These are phyloP conservation scores for Augochlorella aurata DNA, from an alignment of 2,888 invertebrate species.

Conservation along the genomic window DNA sequence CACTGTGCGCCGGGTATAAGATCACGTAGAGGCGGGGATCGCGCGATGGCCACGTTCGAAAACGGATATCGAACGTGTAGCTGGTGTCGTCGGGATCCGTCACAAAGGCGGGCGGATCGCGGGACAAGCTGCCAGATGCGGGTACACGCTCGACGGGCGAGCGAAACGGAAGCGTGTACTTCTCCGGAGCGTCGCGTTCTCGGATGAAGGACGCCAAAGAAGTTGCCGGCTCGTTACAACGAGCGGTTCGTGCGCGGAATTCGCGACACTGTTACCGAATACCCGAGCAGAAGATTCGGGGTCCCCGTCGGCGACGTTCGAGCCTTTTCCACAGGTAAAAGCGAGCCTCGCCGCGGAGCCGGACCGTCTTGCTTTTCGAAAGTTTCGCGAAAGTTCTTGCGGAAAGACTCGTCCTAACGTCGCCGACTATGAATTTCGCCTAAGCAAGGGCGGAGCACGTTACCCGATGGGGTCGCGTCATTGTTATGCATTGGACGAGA, in stretches of 20 bases:
- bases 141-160: not conserved
- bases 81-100: slow-evolving; percentile 17
- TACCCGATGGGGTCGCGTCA: not conserved
- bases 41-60: slow-evolving; percentile 33
- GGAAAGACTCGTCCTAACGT: not conserved
- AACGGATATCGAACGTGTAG: slow-evolving; percentile 22
- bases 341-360: not conserved
- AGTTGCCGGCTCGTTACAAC: slow-evolving; percentile 33
- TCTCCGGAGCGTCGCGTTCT: not conserved
- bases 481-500: slow-evolving; percentile 7
- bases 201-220: slow-evolving; percentile 19
- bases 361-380: not conserved
- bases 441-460: not conserved
- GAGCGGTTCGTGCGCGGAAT: slow-evolving; percentile 26
- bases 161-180: not conserved
- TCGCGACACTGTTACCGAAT: not conserved
- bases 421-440: not conserved
- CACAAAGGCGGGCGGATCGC: slow-evolving; percentile 29
- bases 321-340: not conserved
- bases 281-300: not conserved
- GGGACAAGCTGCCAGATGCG: slow-evolving; percentile 16
- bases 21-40: not conserved
- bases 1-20: not conserved
- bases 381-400: not conserved
- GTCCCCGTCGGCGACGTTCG: not conserved